Evolutionary conservation across 1,140 invertebrate genomes (phyloP), one percentile per base, ranked within the genome.

Genomic region (Danaus plexippus): DNA sequence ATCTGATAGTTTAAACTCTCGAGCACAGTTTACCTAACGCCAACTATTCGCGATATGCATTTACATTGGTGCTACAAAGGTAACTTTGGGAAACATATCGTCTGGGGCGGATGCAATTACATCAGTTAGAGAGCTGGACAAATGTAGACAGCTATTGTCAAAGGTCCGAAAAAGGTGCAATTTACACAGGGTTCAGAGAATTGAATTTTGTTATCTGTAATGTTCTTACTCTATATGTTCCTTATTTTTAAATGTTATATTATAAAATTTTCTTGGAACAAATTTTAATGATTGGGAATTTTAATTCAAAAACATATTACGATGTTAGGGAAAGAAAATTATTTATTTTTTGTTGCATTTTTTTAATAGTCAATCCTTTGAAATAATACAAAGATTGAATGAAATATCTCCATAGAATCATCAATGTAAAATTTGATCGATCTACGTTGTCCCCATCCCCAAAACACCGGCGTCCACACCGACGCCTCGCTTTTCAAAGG

Each of bases 101-200:
- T 61, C 64, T 67, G 54, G 58, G 69, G 64, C 72, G 75, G 75
- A 77, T 73, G 70, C 71, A 77, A 77, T 77, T 77, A 77, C 68
- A 58, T 42, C 53, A 49, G 56, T 61, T 61, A 63, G 64, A 51
- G 59, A 49, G 49, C 61, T 55, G 49, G 63, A 62, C 59, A 54
- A 55, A 60, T 46, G 22, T 32, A 32, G 22, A 32, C 22, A 32
- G 41, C 56, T 47, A 52, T 52, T 58, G 54, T 49, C 56, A 59
- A 57, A 59, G 50, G 54, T 32, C 51, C 57, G 32, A 48, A 41
- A 41, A 15, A 49, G 43, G 45, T 53, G 49, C 59, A 56, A 66
- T 59, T 59, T 58, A 40, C 52, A 15, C 18, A 55, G 22, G 22
- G 22, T 32, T 32, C 22, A 32, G 2, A n/a, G 40, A 54, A 53